A percentile compares a stretch with the other conserved stretches of the same genome.
Conservation (phyloP, 1,140 invertebrate genomes). For the Brachystomella parvula region DNA sequence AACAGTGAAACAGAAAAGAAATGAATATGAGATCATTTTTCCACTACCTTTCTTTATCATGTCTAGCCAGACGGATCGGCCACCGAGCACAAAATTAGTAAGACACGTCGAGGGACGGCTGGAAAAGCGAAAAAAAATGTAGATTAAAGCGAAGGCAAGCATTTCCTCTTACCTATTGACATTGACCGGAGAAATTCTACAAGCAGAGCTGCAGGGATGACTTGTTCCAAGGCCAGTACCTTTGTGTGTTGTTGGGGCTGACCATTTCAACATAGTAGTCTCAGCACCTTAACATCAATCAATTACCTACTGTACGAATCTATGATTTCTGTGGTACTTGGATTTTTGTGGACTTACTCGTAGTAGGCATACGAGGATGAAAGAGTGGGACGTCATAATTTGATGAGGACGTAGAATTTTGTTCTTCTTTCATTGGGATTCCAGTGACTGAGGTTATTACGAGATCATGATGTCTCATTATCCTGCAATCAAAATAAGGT, state of each 20-base stretch:
- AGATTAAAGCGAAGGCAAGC: no score
- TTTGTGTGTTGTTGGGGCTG: conserved; percentile 41
- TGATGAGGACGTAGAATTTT: conserved; percentile 92
- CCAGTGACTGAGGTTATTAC: conserved; percentile 92
- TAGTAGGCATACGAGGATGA: conserved; percentile 52
- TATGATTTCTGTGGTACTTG: neutral
- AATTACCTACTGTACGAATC: neutral
- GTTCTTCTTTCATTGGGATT: conserved; percentile 99
- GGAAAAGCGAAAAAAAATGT: conserved; percentile 27
- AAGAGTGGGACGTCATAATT: conserved; percentile 97
- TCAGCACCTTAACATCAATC: conserved; percentile 18
- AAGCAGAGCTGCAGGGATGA: conserved; percentile 71
- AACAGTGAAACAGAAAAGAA: neutral
- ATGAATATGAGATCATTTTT: neutral
- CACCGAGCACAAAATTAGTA: conserved; percentile 90
- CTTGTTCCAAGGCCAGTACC: conserved; percentile 17
- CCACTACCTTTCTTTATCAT: conserved; percentile 67
- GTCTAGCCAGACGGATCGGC: conserved; percentile 87
- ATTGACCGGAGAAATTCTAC: conserved; percentile 88
- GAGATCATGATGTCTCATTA: conserved; percentile 69
- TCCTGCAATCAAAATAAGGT: conserved; percentile 19
- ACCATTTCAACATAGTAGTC: conserved; percentile 29
- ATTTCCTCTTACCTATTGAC: conserved; percentile 73
- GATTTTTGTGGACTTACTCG: conserved; percentile 24
- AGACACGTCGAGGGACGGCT: conserved; percentile 86